A percentile compares a stretch with the other conserved stretches of the same genome.
phyloP scores from a whole-genome alignment of 2,888 invertebrate genomes.

The Agrochola macilenta region DNA sequence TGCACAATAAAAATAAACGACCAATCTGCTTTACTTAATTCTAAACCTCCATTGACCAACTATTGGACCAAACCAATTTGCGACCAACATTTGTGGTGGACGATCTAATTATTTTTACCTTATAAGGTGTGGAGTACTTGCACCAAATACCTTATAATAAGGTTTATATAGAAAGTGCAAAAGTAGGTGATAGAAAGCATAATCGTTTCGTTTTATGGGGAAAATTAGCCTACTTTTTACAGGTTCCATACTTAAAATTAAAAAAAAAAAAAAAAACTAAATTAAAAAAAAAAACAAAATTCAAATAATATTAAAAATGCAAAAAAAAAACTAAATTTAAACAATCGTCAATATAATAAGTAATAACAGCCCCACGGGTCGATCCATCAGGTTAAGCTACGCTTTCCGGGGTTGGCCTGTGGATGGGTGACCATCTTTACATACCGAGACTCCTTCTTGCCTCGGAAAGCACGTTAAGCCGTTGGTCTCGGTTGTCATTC shows the following conservation, averaged over 20 bases:
- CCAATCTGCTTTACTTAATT: slow-evolving; percentile 4
- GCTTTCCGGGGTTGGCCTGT: too few species aligned
- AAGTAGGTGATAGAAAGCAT: slow-evolving; percentile 56
- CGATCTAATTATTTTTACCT: slow-evolving; percentile 44
- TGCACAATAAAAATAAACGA: slow-evolving; percentile 29
- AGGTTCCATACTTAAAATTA: slow-evolving; percentile 8
- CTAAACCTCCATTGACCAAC: not conserved
- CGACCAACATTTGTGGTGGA: slow-evolving; percentile 51
- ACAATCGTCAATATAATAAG: too few species aligned
- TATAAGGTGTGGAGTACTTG: slow-evolving; percentile 8
- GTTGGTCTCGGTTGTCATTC: too few species aligned
- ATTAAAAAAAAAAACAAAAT: too few species aligned
- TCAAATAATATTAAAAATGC: too few species aligned
- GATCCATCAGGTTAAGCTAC: too few species aligned
- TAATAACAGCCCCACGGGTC: too few species aligned
- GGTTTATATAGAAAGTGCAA: slow-evolving; percentile 50
- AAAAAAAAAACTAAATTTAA: too few species aligned
- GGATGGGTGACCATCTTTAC: too few species aligned
- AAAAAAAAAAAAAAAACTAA: too few species aligned
- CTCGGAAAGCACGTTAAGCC: too few species aligned
- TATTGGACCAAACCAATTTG: slow-evolving; percentile 42
- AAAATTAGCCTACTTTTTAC: slow-evolving; percentile 53
- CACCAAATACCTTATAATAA: slow-evolving; percentile 37
- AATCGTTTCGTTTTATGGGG: slow-evolving; percentile 33
- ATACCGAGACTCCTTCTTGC: too few species aligned